Conservation (phyloP, 2,113 vertebrate genomes). For the Dinomys branickii region DNA sequence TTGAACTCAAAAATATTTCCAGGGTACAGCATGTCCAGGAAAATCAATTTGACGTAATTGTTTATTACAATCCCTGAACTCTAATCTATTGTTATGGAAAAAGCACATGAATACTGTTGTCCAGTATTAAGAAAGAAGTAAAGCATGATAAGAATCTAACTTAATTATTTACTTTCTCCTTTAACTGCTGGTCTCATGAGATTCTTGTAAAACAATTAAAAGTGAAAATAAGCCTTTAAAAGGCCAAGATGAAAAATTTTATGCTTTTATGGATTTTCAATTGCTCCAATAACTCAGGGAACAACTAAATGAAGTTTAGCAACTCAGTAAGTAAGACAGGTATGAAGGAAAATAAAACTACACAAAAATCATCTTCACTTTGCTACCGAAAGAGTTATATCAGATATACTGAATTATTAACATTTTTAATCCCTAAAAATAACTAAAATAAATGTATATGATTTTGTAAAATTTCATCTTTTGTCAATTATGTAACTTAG, state of each 20-base stretch:
- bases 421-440: not conserved
- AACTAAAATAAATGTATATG: slow-evolving; percentile 2
- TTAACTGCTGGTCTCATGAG: not conserved
- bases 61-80: not conserved
- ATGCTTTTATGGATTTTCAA: not conserved
- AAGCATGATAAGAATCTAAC: not conserved
- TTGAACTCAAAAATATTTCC: not conserved
- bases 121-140: not conserved
- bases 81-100: not conserved
- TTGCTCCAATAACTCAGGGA: not conserved
- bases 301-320: not conserved
- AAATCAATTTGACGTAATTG: slow-evolving; percentile 17
- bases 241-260: not conserved
- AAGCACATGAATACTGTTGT: not conserved
- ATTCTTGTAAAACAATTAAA: slow-evolving; percentile 27
- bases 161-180: not conserved
- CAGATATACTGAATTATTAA: not conserved
- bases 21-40: not conserved
- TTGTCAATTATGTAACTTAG: slow-evolving; percentile 42
- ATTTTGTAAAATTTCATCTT: slow-evolving; percentile 40
- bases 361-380: not conserved
- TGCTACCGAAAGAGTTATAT: not conserved
- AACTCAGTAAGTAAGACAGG: not conserved
- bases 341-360: not conserved
- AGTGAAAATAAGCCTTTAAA: not conserved